Percentiles rank a stretch among this genome's conserved stretches.
phyloP scores from a whole-genome alignment of 1,140 invertebrate genomes.

The Aphis craccivora region DNA sequence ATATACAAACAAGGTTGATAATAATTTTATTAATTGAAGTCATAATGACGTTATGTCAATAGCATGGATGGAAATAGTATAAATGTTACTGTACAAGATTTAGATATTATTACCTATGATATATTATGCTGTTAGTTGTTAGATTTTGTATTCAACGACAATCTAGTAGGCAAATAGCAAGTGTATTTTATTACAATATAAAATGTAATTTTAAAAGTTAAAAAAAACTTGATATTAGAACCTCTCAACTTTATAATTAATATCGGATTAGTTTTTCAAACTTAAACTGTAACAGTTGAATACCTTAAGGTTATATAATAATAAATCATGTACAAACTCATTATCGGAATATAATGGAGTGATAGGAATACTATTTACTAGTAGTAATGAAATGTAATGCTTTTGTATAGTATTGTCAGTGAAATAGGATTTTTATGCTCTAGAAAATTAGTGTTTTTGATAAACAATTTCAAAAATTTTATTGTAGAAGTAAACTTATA shows the following conservation, averaged over 20 bases:
- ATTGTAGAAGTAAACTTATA: background rate
- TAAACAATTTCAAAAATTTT: background rate
- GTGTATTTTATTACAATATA: background rate
- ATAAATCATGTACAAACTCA: slow-evolving; percentile 3
- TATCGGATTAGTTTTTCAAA: background rate
- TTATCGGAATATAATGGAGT: background rate
- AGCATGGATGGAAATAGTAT: background rate
- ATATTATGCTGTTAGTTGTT: background rate
- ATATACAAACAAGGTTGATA: slow-evolving; percentile 3
- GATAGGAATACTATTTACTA: background rate
- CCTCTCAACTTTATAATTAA: background rate
- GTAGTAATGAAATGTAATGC: background rate
- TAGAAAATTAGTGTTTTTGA: slow-evolving; percentile 7
- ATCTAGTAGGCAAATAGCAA: background rate
- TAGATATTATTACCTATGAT: background rate
- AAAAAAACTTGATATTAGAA: background rate
- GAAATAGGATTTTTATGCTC: background rate
- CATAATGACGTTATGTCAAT: background rate
- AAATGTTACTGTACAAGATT: background rate
- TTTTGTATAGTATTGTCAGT: background rate
- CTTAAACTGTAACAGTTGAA: background rate
- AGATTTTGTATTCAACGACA: background rate
- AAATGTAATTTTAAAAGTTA: background rate
- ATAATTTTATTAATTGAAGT: background rate
- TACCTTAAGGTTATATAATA: background rate